phyloP scores from a whole-genome alignment of 2,797 vertebrate species.

The Tragopan temminckii region DNA sequence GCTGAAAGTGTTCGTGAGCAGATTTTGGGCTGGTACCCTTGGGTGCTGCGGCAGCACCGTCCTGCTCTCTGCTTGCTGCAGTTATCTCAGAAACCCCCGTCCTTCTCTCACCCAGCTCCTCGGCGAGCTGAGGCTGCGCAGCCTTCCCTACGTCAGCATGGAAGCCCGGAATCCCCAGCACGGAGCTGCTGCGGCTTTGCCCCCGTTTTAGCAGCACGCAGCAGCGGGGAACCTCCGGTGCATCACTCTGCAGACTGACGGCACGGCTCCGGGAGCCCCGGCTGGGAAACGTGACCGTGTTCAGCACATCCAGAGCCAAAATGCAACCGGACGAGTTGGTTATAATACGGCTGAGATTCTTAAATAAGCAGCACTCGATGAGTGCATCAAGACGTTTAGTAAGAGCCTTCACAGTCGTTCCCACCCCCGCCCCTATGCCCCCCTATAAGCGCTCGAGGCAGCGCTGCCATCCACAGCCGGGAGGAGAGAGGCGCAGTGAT shows the following conservation, averaged over 20 bases:
- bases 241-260: neutral
- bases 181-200: neutral
- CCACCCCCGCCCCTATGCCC: too few species aligned
- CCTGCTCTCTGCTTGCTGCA: too few species aligned
- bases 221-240: neutral
- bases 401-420: neutral
- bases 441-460: neutral
- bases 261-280: neutral
- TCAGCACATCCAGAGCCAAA: neutral
- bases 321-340: neutral
- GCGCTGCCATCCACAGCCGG: neutral
- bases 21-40: too few species aligned
- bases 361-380: neutral
- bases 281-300: neutral
- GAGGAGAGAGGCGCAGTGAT: neutral
- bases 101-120: neutral
- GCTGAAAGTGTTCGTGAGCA: too few species aligned
- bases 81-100: neutral
- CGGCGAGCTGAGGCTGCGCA: neutral
- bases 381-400: neutral
- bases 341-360: neutral
- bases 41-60: too few species aligned
- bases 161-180: slow-evolving; percentile 57
- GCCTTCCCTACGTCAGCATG: slow-evolving; percentile 24
- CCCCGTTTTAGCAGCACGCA: neutral